Base-by-base conservation (phyloP, 1,140 invertebrate genomes). In the Diachasma alloeum region DNA sequence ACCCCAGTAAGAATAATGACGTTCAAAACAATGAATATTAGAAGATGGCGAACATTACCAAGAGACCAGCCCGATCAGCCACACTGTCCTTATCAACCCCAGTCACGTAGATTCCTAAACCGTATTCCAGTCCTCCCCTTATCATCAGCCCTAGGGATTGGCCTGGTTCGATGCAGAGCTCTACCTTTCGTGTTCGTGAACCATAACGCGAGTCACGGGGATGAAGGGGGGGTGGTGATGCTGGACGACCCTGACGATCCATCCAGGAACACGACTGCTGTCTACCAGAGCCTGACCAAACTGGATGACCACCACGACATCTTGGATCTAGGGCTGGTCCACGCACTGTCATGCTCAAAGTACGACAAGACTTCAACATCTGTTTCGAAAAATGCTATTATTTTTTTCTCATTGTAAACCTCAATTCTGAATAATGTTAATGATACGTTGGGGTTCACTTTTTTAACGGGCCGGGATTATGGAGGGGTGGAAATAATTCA, bases 101-200 rank as follows among this genome's bases (percentile, higher is more conserved):
- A 0, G 97, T 98, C 77, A 99, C 94, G 89, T 97, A 98, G 84
- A 98, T 97, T 0, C 97, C 97, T 48, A 98, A 92, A 79, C 96
- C 97, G 88, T 97, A 98, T 86, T 99, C 97, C 22, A 96, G 92
- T 2, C 97, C 97, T 24, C 97, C 97, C 69, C 97, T 90, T 72
- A 99, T 98, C 95, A 97, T 97, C 75, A 99, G 89, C 11, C 97
- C 97, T 69, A 98, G 89, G 72, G 95, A 96, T 83, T 97, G 95
- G 0, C 96, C 96, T 5, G 95, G 95, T 84, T 97, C 95, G 81
- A 98, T 96, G 80, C 94, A 94, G 74, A 96, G 90, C 82, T 96
- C 95, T 81, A 96, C 95, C 91, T 96, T 90, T 9, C 85, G 86
- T 63, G 86, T 90, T 67, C 88, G 82, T 56, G 89, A 84, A 70